Evolutionary conservation across 2,113 vertebrate species (phyloP), one percentile per base, ranked within the genome.

Genomic region (Penelope pileata): DNA sequence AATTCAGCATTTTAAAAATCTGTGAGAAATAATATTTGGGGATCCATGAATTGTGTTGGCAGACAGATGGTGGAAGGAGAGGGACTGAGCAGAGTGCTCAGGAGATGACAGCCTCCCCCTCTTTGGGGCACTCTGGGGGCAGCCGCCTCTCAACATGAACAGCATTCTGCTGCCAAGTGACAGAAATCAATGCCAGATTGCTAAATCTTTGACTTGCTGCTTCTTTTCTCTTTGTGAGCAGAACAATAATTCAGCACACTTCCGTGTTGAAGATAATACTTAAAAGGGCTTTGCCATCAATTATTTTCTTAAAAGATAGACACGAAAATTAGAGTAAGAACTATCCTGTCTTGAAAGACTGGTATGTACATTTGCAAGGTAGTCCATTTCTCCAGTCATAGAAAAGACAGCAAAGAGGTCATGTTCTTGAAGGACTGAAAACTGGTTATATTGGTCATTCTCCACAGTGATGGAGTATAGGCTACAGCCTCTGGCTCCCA

Each of bases 1-100:
- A 91, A 83, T 29, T 79, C 34, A 93, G 51, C 24, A 59, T 90
- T 84, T 84, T 16, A 83, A 81, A 83, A 87, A 91, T 51, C 34
- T 70, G 26, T 47, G 50, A 91, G 63, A 91, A 94, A 77, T 19
- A 66, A 63, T 94, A 90, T 74, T 74, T 90, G 88, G 72, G 67
- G 51, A 86, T 78, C 84, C 60, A 47, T 16, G 16, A 88, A 77
- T 22, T 80, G 47, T 64, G 14, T 68, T 86, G 95, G 88, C 51
- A 85, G 81, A 87, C 78, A 96, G 85, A 91, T 81, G 90, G 87
- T 63, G 26, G 47, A 80, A 93, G 16, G 72, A 90, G 42, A 79
- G 12, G 8, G 47, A 79, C 54, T 80, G 78, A 91, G 67, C 45
- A 73, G 43, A 89, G 66, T 68, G 50, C 54, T 93, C 7, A 10